Evolutionary conservation across 2,888 invertebrate species (phyloP), one percentile per base, ranked within the genome.

Genomic region (Pseudococcus viburni): DNA sequence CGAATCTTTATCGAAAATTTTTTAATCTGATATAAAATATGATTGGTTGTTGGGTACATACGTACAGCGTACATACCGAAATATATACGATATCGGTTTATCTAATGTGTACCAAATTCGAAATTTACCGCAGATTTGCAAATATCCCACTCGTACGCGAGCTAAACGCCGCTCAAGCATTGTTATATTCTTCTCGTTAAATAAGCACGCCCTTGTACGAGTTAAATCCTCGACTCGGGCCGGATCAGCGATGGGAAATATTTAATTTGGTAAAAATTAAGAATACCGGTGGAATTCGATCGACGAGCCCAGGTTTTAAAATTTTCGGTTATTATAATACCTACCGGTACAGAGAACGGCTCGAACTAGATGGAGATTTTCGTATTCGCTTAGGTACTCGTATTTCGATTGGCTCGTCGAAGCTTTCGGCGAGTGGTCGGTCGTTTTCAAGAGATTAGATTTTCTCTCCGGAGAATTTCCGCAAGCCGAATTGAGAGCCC

Each of bases 391-490:
- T 33, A n/a, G n/a, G 55, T 59, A 19, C 59, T 59, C 59, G 5
- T 59, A 19, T 59, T 59, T 59, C 19, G 19, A 59, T 59, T 59
- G 59, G 59, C 19, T 59, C 19, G 55, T 55, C 55, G 59, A 19
- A 59, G 59, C 59, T 59, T 19, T 59, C 19, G 59, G 19, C 59
- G 59, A 73, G 33, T 33, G 33, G 26, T 33, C 33, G 33, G 68
- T 73, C 68, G 68, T 33, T 73, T 73, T 12, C 68, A 33, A 33
- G 68, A 73, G 68, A 73, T 73, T 73, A 33, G 68, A 73, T 73
- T 73, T 73, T 73, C 33, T 33, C 68, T 73, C 33, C 7, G 59
- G 59, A 33, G 33, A 73, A 73, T 73, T 73, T 12, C 26, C 12
- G 22, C 68, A 73, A 33, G 26, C 15, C 68, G 15, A 73, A 73